Percentiles rank a stretch among this genome's conserved stretches.
Evolutionary conservation across 2,888 invertebrate species (phyloP).

Genomic region (Coronaproctus castanopsis): DNA sequence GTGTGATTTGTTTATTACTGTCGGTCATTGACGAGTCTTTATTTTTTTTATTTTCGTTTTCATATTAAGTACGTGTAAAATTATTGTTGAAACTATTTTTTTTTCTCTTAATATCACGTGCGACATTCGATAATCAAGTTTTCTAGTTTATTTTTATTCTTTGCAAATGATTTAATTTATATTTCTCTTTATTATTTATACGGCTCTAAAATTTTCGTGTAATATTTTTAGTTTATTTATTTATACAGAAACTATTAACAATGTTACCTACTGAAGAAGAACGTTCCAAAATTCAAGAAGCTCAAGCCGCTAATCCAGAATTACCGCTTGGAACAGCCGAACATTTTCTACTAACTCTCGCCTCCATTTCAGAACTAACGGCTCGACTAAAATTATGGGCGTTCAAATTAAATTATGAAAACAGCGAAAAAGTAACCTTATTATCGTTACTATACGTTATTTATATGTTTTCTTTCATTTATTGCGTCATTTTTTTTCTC

Average conservation of each 20-base stretch:
- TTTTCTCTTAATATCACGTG: too few relatives aligned
- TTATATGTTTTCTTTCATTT: background rate
- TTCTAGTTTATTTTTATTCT: background rate
- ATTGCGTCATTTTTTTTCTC: background rate
- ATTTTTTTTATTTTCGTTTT: background rate
- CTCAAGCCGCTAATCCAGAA: slow-evolving; percentile 78
- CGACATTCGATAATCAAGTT: too few relatives aligned
- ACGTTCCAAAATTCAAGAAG: slow-evolving; percentile 85
- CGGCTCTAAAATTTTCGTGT: too few relatives aligned
- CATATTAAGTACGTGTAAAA: background rate
- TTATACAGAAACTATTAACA: slow-evolving; percentile 66
- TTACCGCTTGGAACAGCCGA: slow-evolving; percentile 87
- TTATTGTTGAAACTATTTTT: too few relatives aligned
- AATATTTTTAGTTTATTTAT: too few relatives aligned
- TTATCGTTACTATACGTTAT: background rate
- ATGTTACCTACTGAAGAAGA: slow-evolving; percentile 98
- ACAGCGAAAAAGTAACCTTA: slow-evolving; percentile 71
- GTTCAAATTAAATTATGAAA: slow-evolving; percentile 95
- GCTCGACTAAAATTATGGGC: slow-evolving; percentile 91
- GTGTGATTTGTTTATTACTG: too few relatives aligned
- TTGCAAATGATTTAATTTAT: background rate
- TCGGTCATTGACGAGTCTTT: too few relatives aligned
- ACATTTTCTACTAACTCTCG: slow-evolving; percentile 89
- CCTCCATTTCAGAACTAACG: slow-evolving; percentile 84
- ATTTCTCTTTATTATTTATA: too few relatives aligned